Conservation (phyloP, 1,140 invertebrate genomes). For the Brachionus calyciflorus region DNA sequence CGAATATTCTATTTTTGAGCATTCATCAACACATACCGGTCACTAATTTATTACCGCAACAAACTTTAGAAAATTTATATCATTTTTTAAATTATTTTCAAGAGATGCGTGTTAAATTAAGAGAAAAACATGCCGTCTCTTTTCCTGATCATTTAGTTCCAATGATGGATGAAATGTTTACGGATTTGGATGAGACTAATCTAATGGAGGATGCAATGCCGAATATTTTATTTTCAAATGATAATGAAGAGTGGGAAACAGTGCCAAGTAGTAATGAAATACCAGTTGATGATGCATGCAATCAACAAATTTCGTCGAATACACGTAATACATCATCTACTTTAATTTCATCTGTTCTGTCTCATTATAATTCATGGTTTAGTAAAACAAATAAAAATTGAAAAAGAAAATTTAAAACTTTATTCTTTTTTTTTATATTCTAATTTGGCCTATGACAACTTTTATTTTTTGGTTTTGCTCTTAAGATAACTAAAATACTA, state of each 20-base stretch:
- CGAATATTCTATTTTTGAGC: conserved; percentile 35
- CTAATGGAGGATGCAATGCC: background rate
- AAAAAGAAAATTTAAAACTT: background rate
- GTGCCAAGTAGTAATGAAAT: conserved; percentile 43
- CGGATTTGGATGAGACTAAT: conserved; percentile 1
- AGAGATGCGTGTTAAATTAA: conserved; percentile 13
- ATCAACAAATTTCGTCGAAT: background rate
- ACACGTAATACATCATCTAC: background rate
- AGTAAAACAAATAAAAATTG: background rate
- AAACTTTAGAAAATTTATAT: conserved; percentile 43
- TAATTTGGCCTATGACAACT: too few species aligned
- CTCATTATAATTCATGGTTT: background rate
- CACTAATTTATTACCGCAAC: conserved; percentile 36
- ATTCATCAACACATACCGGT: conserved; percentile 36
- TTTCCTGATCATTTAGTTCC: conserved; percentile 35
- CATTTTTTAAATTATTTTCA: conserved; percentile 42
- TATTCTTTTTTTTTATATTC: too few species aligned
- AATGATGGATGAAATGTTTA: conserved; percentile 41
- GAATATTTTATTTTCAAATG: conserved; percentile 21
- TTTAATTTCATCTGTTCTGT: conserved; percentile 26
- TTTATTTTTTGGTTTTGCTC: too few species aligned
- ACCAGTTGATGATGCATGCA: background rate
- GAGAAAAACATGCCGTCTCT: conserved; percentile 31
- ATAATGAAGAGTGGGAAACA: conserved; percentile 45
- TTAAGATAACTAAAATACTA: too few species aligned